Evolutionary conservation across 2,888 invertebrate species (phyloP).

Genomic region (Hirudinaria manillensis): DNA sequence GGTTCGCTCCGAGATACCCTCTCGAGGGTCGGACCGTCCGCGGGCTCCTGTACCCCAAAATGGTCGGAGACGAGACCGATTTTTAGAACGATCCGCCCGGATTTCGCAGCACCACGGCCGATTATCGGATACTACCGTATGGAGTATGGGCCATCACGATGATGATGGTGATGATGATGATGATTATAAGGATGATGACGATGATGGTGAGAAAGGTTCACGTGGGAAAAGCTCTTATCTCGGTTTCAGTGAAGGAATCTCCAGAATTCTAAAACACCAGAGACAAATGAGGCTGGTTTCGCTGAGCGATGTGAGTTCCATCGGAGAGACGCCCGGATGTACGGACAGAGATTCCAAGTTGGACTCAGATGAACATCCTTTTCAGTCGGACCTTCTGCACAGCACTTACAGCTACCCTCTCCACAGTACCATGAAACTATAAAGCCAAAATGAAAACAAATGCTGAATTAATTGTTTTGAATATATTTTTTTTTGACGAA

Average conservation of each 20-base stretch:
- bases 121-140: not conserved
- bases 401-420: slow-evolving; percentile 8
- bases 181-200: slow-evolving; percentile 24
- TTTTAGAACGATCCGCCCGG: not conserved
- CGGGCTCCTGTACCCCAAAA: too few species aligned
- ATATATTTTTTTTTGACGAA: too few species aligned
- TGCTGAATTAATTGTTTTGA: not conserved
- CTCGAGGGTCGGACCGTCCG: too few species aligned
- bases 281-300: not conserved
- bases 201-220: not conserved
- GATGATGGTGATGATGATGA: slow-evolving; percentile 26
- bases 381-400: not conserved
- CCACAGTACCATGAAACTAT: not conserved
- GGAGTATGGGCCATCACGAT: not conserved
- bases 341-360: not conserved
- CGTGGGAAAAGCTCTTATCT: too few species aligned
- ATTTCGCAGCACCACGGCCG: not conserved
- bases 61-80: not conserved
- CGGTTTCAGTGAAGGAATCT: too few species aligned
- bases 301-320: not conserved
- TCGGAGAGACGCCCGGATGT: not conserved
- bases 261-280: not conserved
- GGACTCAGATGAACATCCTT: too few species aligned
- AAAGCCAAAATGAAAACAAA: not conserved
- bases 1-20: too few species aligned